Evolutionary conservation across 2,797 vertebrate genomes (phyloP), one percentile per base, ranked within the genome.

Genomic region (Molossus molossus): DNA sequence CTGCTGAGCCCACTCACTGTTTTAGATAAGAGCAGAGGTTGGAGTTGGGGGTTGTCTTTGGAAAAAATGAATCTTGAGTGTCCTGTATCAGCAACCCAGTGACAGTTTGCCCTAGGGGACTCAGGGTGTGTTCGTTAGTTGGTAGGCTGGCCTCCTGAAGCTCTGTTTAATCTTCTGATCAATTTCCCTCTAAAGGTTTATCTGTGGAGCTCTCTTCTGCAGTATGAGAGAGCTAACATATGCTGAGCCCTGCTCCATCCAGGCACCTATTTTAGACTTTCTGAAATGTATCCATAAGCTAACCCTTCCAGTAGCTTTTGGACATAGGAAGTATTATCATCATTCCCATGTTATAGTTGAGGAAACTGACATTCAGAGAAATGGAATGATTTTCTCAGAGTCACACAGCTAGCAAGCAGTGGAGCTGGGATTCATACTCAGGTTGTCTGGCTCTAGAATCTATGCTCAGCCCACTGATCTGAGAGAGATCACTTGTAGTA

Each of bases 121-220:
- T 96, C 65, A 33, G 40, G 64, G 73, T 76, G 21, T 29, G 2
- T 82, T 70, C 25, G 2, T 82, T 70, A 37, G 25, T 62, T 55
- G 50, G 40, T 87, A 95, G 48, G 7, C 69, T 96, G 73, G 37
- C 37, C 57, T 60, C 69, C 58, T 85, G 12, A 45, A 95, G 29
- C n/a, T 80, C 69, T 82, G 7, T 84, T 93, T 90, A 69, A 82
- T 95, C 58, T 93, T 90, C 33, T 95, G 69, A 81, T 91, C 40
- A 64, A 0, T 87, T 94, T 84, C 79, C 77, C 65, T 75, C 48
- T 60, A 29, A 86, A 76, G 33, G 10, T 2, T 29, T 91, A 3
- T 65, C 29, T 86, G 9, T 76, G 65, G 86, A 33, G 45, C 64
- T 79, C n/a, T 53, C 45, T 86, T 58, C 37, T 92, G 25, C 48